Evolutionary conservation across 2,797 vertebrate genomes (phyloP).

Genomic region (Chloroceryle amazona): DNA sequence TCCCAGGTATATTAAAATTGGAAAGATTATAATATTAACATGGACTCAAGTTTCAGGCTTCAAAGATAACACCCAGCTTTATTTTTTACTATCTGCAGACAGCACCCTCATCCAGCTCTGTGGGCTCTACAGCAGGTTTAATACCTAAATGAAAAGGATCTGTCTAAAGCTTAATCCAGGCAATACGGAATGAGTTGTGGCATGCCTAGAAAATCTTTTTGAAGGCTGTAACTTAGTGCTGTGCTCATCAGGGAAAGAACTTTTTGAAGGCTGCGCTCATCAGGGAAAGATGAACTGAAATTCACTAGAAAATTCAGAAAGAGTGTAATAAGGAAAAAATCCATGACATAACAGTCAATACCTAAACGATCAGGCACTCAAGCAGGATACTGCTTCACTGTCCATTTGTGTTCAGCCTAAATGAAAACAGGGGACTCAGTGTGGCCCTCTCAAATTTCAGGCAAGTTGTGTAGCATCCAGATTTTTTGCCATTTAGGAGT

Average conservation of each 20-base stretch:
- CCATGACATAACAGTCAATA: neutral
- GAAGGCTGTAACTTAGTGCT: neutral
- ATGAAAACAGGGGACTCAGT: neutral
- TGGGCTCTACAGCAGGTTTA: neutral
- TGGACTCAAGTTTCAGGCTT: neutral
- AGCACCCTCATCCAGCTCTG: neutral
- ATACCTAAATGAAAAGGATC: neutral
- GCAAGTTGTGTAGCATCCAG: neutral
- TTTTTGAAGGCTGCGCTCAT: neutral
- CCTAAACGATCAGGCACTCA: neutral
- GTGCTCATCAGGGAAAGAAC: neutral
- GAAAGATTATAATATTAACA: conserved; percentile 17
- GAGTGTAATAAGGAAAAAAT: neutral
- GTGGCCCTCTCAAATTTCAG: neutral
- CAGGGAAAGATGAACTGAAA: neutral
- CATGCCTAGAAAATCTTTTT: neutral
- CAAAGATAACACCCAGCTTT: neutral
- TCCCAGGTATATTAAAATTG: neutral
- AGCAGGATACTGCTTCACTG: neutral
- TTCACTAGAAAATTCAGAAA: neutral
- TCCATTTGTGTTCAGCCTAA: neutral
- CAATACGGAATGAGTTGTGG: neutral
- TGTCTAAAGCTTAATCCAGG: neutral
- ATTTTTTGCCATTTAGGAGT: neutral
- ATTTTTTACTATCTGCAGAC: conserved; percentile 3